Evolutionary conservation across 1,140 invertebrate species (phyloP), one percentile per base, ranked within the genome.

Genomic region (Physella acuta): DNA sequence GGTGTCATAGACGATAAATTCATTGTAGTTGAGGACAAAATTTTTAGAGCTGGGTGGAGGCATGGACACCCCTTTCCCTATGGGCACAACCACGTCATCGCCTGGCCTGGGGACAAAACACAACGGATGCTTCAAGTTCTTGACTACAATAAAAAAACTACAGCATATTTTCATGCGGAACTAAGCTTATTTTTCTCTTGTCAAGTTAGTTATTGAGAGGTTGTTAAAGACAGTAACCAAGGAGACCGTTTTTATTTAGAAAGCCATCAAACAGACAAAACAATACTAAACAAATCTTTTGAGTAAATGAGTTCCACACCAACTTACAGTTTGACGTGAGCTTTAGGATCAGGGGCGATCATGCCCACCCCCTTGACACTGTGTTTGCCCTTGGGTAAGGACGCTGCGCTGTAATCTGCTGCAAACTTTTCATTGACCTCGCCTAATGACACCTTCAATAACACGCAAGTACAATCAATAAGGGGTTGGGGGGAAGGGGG

Each of bases 1-100:
- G 5, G 79, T 80, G 68, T 85, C 76, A 68, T 87, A 87, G 4
- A 87, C 85, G 51, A 87, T 85, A 67, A 75, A 87, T 74, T 87
- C 86, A 73, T 87, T 87, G 75, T 87, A 86, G 71, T 84, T 83
- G 3, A 87, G 77, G 8, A 81, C 80, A 56, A 79, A 82, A 11
- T 78, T 80, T 59, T 55, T 55, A 3, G 82, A 76, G 51, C 84
- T 84, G 8, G 58, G 73, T 0, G 79, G 72, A 17, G 73, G 73
- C 0, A 78, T 82, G 49, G 82, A 68, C 20, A 73, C 72, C 8
- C 69, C 70, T 60, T 82, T 81, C 3, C 85, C 85, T 20, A 80
- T 65, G 11, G 85, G 85, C 8, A 86, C 83, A 34, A 78, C 63
- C 20, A 73, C 70, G n/a, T n/a, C n/a, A n/a, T n/a, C n/a, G n/a